phyloP scores from a whole-genome alignment of 2,888 invertebrate genomes.

The Calephelis perditalis region DNA sequence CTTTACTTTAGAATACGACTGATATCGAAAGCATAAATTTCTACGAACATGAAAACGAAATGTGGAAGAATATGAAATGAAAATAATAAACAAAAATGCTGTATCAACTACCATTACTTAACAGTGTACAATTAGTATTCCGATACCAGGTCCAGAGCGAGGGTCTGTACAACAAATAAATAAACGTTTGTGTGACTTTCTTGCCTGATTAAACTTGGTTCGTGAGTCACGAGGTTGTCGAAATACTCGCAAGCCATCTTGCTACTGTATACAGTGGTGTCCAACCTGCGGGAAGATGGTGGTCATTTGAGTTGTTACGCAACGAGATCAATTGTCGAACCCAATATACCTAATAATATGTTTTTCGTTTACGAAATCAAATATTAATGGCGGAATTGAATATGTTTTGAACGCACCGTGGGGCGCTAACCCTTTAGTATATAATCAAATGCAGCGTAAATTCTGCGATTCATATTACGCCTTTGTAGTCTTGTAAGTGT shows the following conservation, averaged over 20 bases:
- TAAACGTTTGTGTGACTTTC: slow-evolving; percentile 66
- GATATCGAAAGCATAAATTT: too few relatives aligned
- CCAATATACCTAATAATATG: too few relatives aligned
- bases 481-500: too few relatives aligned
- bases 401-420: too few relatives aligned
- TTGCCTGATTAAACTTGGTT: slow-evolving; percentile 59
- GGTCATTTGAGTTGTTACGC: background rate
- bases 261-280: slow-evolving; percentile 40
- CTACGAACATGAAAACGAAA: background rate
- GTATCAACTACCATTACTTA: slow-evolving; percentile 16
- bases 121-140: slow-evolving; percentile 25
- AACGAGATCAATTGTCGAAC: too few relatives aligned
- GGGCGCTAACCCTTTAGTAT: too few relatives aligned
- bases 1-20: too few relatives aligned
- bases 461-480: too few relatives aligned
- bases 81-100: background rate
- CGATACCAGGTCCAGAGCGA: slow-evolving; percentile 23
- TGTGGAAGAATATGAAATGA: background rate
- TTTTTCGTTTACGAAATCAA: too few relatives aligned
- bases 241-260: slow-evolving; percentile 43
- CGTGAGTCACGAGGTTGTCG: slow-evolving; percentile 72
- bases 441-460: too few relatives aligned
- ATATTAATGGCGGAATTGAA: too few relatives aligned
- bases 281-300: background rate
- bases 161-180: slow-evolving; percentile 61